Evolutionary conservation across 2,888 invertebrate genomes (phyloP), one percentile per base, ranked within the genome.

Genomic region (Labia minor): DNA sequence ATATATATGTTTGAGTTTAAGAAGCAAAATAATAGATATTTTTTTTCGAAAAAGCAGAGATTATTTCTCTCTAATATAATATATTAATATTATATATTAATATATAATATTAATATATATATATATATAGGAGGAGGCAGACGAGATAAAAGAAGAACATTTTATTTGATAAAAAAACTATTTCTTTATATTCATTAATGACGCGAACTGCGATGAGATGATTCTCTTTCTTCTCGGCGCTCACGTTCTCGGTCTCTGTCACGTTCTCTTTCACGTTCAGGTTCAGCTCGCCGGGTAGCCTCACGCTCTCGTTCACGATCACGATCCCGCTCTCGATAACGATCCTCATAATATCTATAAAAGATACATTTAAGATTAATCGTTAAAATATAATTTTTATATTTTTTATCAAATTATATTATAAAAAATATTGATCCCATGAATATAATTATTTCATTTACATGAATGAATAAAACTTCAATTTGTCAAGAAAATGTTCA

Each of bases 341-440:
- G 84, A 78, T 93, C 92, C 73, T 93, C 92, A 79, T 93, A 92
- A 81, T 93, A 93, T 69, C 86, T 83, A 77, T 74, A n/a, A n/a
- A n/a, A n/a, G n/a, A n/a, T n/a, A n/a, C n/a, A n/a, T n/a, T n/a
- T n/a, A 72, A 69, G 21, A 68, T 72, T 73, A 68, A 70, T 72
- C 69, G 72, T 69, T 70, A 69, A 70, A 70, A 71, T 71, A 71
- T n/a, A n/a, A n/a, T n/a, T n/a, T n/a, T n/a, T n/a, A n/a, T n/a
- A n/a, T n/a, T n/a, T n/a, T n/a, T n/a, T n/a, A n/a, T n/a, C n/a
- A n/a, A n/a, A n/a, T n/a, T n/a, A n/a, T n/a, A n/a, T n/a, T n/a
- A n/a, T n/a, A n/a, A n/a, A n/a, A n/a, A n/a, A n/a, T n/a, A n/a
- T n/a, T n/a, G n/a, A n/a, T n/a, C n/a, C n/a, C n/a, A n/a, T n/a